Evolutionary conservation across 2,797 vertebrate genomes (phyloP), one percentile per base, ranked within the genome.

Genomic region (Cuculus canorus): DNA sequence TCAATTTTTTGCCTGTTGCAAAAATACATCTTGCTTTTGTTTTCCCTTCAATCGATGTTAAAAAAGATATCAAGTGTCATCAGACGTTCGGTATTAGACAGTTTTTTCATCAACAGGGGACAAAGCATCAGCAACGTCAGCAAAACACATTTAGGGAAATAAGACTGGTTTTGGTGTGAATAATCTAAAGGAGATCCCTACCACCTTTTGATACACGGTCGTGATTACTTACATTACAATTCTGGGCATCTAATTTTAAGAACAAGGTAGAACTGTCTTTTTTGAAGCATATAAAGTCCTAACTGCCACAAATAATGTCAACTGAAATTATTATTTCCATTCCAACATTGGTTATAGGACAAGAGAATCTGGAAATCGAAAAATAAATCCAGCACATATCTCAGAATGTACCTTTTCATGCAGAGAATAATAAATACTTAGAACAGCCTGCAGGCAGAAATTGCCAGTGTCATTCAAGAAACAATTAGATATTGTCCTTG

Each of bases 401-500:
- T 98, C 96, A 98, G 94, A 98, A 97, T 97, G 71, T 78, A 97
- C 68, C 89, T 97, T 97, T 97, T 96, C 96, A 96, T 96, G 94
- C 81, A 92, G 78, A 96, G 96, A 98, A 98, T 96, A 97, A 97
- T 95, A 98, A 98, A 96, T 95, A 76, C 75, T 90, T 83, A 73
- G 93, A 97, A 96, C 82, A 94, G 92, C 97, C 98, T 96, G 53
- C 63, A 97, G 98, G 96, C 96, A 97, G 97, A 98, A 98, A 96
- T 75, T 50, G 77, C 80, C 63, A 94, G 86, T 97, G 96, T 95
- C 96, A 97, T 97, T 98, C 94, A 97, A 97, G 95, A 97, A 97
- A 97, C 97, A 98, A 98, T 98, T 98, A 98, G 86, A 94, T 96
- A 87, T 37, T 57, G 96, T 97, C 97, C 95, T 96, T 96, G 59